These are phyloP conservation scores for Caenorhabditis imperialis DNA, from an alignment of 2,888 invertebrate species.

Conservation along the genomic window DNA sequence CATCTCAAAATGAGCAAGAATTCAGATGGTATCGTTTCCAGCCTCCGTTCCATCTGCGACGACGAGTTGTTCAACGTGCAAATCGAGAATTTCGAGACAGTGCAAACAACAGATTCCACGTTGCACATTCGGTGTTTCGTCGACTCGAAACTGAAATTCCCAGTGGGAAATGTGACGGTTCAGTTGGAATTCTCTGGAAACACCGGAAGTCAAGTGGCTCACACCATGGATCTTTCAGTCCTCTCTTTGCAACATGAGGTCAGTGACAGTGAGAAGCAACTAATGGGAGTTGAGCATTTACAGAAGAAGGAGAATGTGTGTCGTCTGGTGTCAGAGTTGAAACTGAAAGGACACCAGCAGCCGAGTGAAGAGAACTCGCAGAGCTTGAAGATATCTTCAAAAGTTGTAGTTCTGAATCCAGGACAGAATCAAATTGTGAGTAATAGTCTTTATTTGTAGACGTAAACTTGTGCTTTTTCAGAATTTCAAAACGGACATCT, in stretches of 20 bases:
- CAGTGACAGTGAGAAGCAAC: neutral
- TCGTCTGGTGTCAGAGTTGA: slow-evolving; percentile 33
- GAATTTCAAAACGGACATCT: slow-evolving; percentile 25
- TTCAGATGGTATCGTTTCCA: neutral
- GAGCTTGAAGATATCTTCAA: neutral
- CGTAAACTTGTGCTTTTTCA: neutral
- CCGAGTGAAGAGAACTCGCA: neutral
- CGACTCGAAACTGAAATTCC: slow-evolving; percentile 31
- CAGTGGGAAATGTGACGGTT: slow-evolving; percentile 26
- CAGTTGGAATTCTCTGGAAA: slow-evolving; percentile 25
- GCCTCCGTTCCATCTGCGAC: slow-evolving; percentile 8
- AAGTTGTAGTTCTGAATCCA: neutral
- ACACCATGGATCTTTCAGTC: slow-evolving; percentile 25
- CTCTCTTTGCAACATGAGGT: slow-evolving; percentile 42
- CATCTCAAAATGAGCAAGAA: neutral
- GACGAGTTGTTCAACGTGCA: slow-evolving; percentile 11
- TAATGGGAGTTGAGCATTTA: neutral
- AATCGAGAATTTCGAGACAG: slow-evolving; percentile 33
- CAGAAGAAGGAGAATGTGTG: slow-evolving; percentile 48
- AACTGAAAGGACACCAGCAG: neutral
- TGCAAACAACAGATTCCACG: slow-evolving; percentile 45
- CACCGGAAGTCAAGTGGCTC: slow-evolving; percentile 15
- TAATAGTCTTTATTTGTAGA: neutral
- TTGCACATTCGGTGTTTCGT: slow-evolving; percentile 13
- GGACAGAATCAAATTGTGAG: slow-evolving; percentile 15